Evolutionary conservation across 2,113 vertebrate genomes (phyloP), one percentile per base, ranked within the genome.

Genomic region (Brachypodius melanocephalos): DNA sequence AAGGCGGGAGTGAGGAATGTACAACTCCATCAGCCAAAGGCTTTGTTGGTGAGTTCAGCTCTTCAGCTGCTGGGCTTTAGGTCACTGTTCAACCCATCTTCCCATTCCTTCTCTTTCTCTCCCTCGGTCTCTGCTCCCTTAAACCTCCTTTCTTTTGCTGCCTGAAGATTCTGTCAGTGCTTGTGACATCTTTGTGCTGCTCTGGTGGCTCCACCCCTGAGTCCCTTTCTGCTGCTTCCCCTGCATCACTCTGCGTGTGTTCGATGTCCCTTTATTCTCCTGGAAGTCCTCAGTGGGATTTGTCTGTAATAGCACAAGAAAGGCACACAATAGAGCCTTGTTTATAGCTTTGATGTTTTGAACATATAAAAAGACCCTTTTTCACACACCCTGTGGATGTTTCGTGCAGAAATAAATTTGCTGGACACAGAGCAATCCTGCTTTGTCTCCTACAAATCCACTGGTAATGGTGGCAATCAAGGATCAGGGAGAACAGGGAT

Each of bases 191-290:
- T 77, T 34, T 49, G 52, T 54, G 52, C 34, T 71, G 14, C 51
- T 57, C 14, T 63, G 43, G 16, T 69, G 69, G 2, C 12, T 69
- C 17, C 61, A 43, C 5, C 2, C 0, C 3, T 2, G 8, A 7
- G 19, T n/a, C 11, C 2, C 5, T 43, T 66, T 17, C 14, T 51
- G 46, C 34, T 19, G 32, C 26, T 62, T 54, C 36, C 48, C 49
- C 2, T 9, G 40, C 24, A 16, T 68, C 31, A 0, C 1, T 22
- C 22, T 52, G 15, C 19, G 3, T 1, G 26, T 19, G 19, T 10
- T 8, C 10, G 0, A 12, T 25, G 19, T 25, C 31, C 45, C 5
- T 61, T 62, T 17, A 21, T 43, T 75, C 18, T 66, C 63, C 28
- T 81, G 46, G 26, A 67, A 84, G 6, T 14, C 74, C 29, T 74